Evolutionary conservation across 2,888 invertebrate species (phyloP), one percentile per base, ranked within the genome.

Genomic region (Microctonus aethiopoides): DNA sequence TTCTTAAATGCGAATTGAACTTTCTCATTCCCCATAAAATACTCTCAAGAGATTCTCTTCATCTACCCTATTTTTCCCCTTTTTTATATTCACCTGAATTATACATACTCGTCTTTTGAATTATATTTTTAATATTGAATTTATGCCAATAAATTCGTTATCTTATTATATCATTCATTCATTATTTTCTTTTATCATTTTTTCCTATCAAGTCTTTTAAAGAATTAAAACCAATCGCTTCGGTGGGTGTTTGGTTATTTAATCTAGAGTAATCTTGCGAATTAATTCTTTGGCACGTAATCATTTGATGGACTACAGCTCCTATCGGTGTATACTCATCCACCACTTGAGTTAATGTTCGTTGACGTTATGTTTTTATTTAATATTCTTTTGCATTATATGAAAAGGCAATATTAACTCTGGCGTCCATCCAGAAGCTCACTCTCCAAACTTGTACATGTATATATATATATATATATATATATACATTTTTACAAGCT

Each of bases 321-420:
- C 1, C 16, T 20, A 46, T 46, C 6, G 9, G n/a, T 46, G 7
- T 20, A n/a, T 46, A 46, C 16, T 7, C 16, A 16, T n/a, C 46
- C 3, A 46, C 16, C 20, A 46, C 46, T 16, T 46, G 4, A 16
- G 46, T 62, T 62, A 51, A 46, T 46, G 16, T 62, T 62, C 34
- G 22, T 56, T 64, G 52, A 54, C 41, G 62, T 66, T 72, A 67
- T 74, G 68, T 75, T 75, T 75, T 74, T 75, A 73, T 75, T 75
- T 67, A 73, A 75, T 73, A 75, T 73, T 74, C 73, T 51, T 68
- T 51, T 46, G 72, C 67, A 70, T 74, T 73, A 71, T 73, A 70
- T 64, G 67, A 72, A 74, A 74, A 72, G 72, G 74, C 72, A 75
- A 74, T 75, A 75, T 75, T 75, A 73, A 74, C 72, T 74, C 72